Percentiles rank a stretch among this genome's conserved stretches.
These are phyloP conservation scores for Plectrocnemia conspersa DNA, from an alignment of 1,140 invertebrate species.

Conservation along the genomic window DNA sequence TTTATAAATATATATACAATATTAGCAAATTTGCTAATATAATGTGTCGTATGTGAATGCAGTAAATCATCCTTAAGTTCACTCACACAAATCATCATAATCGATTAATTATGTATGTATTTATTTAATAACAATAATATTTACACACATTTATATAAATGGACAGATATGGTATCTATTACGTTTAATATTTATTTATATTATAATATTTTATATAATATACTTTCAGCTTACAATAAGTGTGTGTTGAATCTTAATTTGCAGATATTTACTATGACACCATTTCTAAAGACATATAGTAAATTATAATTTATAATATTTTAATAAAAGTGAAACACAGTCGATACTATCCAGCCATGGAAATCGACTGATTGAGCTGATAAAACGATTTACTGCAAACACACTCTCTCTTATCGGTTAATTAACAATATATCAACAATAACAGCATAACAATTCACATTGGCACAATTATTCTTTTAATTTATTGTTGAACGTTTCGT, in stretches of 20 bases:
- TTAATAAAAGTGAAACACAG: background rate
- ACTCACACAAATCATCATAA: too few species aligned
- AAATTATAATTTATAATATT: background rate
- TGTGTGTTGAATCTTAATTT: background rate
- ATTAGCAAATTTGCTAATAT: too few species aligned
- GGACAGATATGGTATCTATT: background rate
- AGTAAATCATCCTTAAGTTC: too few species aligned
- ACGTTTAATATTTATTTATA: slow-evolving; percentile 8
- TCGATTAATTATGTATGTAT: background rate
- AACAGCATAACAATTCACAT: slow-evolving; percentile 34
- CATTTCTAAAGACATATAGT: background rate
- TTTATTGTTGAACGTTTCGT: slow-evolving; percentile 14
- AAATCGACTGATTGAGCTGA: slow-evolving; percentile 8
- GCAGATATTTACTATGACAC: background rate
- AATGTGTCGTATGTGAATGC: too few species aligned
- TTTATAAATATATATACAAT: too few species aligned
- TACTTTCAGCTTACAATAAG: slow-evolving; percentile 1
- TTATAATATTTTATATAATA: slow-evolving; percentile 7
- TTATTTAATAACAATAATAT: slow-evolving; percentile 3
- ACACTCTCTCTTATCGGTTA: slow-evolving; percentile 23
- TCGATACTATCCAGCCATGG: slow-evolving; percentile 30
- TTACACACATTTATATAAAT: slow-evolving; percentile 13
- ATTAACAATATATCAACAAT: slow-evolving; percentile 35
- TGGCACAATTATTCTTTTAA: slow-evolving; percentile 26
- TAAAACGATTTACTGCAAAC: slow-evolving; percentile 20